A percentile compares a stretch with the other conserved stretches of the same genome.
These are phyloP conservation scores for Vulpes ferrilata DNA, from an alignment of 2,113 vertebrate species.

Conservation along the genomic window DNA sequence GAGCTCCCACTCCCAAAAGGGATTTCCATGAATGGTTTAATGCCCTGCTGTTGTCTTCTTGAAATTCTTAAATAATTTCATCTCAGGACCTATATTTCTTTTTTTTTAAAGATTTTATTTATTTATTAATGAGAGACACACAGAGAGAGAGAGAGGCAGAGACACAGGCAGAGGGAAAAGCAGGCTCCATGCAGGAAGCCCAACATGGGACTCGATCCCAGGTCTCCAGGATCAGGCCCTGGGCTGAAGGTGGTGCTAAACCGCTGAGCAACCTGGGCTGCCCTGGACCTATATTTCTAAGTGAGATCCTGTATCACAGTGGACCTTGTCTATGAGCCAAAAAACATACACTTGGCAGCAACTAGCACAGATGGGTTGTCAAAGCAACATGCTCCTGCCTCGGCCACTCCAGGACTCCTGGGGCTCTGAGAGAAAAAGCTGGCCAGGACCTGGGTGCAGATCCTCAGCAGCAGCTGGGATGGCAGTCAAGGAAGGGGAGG, in stretches of 20 bases:
- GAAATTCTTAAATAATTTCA: neutral
- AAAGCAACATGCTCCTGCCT: neutral
- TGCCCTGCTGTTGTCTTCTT: neutral
- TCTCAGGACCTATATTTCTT: neutral
- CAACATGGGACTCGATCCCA: no score
- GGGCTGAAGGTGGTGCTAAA: no score
- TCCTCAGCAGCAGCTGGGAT: neutral
- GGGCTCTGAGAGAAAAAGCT: neutral
- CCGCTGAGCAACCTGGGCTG: no score
- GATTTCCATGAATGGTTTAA: neutral
- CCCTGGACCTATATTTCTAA: neutral
- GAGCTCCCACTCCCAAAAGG: neutral
- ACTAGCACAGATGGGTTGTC: rapidly evolving
- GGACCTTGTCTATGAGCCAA: neutral
- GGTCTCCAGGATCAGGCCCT: no score
- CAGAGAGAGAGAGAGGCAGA: no score
- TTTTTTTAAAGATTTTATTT: no score
- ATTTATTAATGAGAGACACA: no score
- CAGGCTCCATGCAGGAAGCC: no score
- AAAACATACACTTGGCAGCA: neutral
- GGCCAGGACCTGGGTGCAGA: neutral
- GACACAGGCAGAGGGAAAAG: no score
- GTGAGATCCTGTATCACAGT: neutral
- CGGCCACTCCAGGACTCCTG: neutral
- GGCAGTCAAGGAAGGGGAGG: no score